Conservation (phyloP, 1,140 invertebrate genomes). For the Drosophila bocqueti region DNA sequence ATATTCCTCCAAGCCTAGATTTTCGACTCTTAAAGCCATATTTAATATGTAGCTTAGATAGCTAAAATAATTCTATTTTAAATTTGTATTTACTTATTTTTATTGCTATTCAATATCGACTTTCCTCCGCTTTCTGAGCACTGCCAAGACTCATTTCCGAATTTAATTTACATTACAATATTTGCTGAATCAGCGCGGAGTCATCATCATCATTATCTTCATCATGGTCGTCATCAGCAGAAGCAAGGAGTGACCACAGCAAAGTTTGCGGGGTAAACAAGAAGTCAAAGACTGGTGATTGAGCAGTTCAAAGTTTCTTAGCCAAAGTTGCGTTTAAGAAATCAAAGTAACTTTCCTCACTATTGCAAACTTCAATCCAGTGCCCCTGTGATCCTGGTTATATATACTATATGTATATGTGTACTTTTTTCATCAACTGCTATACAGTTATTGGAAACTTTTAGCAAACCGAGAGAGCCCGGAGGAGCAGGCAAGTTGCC, state of each 20-base stretch:
- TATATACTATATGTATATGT: constrained; percentile 12
- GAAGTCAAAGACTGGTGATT: constrained; percentile 60
- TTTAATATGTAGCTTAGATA: no score
- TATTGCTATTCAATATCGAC: neutral
- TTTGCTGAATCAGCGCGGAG: constrained; percentile 43
- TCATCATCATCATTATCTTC: constrained; percentile 28
- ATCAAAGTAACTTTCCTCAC: constrained; percentile 75
- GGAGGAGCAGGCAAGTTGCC: constrained; percentile 46
- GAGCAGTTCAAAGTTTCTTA: constrained; percentile 69
- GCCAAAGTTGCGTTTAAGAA: constrained; percentile 75
- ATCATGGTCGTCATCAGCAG: neutral
- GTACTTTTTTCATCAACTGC: constrained; percentile 70
- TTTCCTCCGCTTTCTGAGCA: neutral
- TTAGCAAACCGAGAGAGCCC: constrained; percentile 15
- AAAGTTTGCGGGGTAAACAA: constrained; percentile 40
- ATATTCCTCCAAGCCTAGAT: neutral
- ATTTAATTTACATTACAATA: constrained; percentile 54
- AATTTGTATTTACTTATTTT: neutral
- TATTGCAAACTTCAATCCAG: constrained; percentile 26
- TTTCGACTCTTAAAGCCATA: neutral
- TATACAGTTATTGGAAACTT: constrained; percentile 77
- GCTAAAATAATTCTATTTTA: neutral
- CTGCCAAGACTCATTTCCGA: constrained; percentile 14
- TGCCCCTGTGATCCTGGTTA: constrained; percentile 3
- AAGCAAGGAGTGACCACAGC: constrained; percentile 27